These are phyloP conservation scores for Scaptomyza flava DNA, from an alignment of 2,888 invertebrate species.

Conservation along the genomic window DNA sequence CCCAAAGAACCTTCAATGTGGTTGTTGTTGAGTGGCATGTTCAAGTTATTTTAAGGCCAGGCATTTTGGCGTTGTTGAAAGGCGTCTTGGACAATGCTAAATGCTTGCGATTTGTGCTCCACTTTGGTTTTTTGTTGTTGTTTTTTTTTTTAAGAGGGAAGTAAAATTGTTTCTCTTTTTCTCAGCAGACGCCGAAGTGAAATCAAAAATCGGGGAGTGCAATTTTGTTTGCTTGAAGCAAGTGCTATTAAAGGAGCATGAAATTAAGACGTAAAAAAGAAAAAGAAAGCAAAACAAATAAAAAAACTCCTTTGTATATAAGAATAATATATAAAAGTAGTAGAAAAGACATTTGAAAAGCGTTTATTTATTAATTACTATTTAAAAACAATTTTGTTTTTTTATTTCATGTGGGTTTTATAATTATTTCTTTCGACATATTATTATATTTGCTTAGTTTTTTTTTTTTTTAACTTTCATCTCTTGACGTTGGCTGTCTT, in stretches of 20 bases:
- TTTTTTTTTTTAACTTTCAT: not conserved
- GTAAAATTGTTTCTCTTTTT: constrained; percentile 28
- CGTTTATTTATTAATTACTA: not conserved
- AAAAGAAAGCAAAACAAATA: not conserved
- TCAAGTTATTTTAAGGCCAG: constrained; percentile 39
- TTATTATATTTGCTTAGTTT: not conserved
- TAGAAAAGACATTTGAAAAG: too few species aligned
- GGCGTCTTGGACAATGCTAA: constrained; percentile 63
- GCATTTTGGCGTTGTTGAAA: constrained; percentile 32
- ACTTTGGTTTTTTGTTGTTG: constrained; percentile 24
- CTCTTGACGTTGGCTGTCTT: not conserved
- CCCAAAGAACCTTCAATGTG: constrained; percentile 15
- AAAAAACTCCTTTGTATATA: not conserved
- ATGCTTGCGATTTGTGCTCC: constrained; percentile 61
- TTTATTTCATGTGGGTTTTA: not conserved
- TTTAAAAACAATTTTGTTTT: not conserved
- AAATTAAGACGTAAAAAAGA: not conserved
- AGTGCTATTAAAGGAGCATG: constrained; percentile 9
- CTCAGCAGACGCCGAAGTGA: constrained; percentile 19
- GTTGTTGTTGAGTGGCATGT: constrained; percentile 41
- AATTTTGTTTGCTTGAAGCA: constrained; percentile 13
- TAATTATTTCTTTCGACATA: too few species aligned
- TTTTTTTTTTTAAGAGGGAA: not conserved
- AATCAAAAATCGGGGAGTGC: constrained; percentile 35
- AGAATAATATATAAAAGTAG: not conserved